Evolutionary conservation across 2,888 invertebrate species (phyloP).

Genomic region (Stegana nigrithorax): DNA sequence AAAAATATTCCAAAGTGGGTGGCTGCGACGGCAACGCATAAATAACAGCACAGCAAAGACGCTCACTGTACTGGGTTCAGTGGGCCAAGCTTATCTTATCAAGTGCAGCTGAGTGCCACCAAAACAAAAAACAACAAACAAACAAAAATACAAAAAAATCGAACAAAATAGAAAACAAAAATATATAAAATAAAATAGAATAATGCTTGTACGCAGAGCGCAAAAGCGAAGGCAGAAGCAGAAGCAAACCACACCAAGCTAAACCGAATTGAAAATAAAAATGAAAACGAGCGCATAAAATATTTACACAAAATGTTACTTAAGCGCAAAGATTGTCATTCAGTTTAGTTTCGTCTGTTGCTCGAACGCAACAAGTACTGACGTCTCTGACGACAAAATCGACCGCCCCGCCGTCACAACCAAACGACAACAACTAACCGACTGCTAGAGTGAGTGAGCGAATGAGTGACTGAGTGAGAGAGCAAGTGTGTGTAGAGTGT

Average conservation of each 20-base stretch:
- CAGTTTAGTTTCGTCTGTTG: conserved; percentile 55
- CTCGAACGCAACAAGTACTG: conserved; percentile 58
- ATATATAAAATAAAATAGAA: too few relatives aligned
- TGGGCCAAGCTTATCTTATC: background rate
- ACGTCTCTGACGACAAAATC: too few relatives aligned
- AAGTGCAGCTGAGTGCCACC: background rate
- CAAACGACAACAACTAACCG: conserved; percentile 6
- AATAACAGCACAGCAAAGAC: too few relatives aligned
- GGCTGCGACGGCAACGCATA: too few relatives aligned
- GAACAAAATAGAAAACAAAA: background rate
- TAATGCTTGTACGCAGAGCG: background rate
- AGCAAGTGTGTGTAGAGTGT: too few relatives aligned
- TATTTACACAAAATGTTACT: conserved; percentile 41
- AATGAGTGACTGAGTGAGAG: background rate
- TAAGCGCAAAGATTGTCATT: conserved; percentile 44
- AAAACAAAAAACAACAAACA: background rate
- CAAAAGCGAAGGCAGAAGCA: background rate
- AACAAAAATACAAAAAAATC: too few relatives aligned
- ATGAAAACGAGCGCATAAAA: conserved; percentile 11
- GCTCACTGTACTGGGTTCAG: too few relatives aligned
- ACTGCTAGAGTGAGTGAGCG: background rate
- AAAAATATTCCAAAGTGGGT: too few relatives aligned
- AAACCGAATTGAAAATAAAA: conserved; percentile 21
- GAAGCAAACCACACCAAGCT: conserved; percentile 11
- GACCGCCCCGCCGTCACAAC: too few relatives aligned